These are phyloP conservation scores for Diogma glabrata DNA, from an alignment of 2,888 invertebrate species.

Conservation along the genomic window DNA sequence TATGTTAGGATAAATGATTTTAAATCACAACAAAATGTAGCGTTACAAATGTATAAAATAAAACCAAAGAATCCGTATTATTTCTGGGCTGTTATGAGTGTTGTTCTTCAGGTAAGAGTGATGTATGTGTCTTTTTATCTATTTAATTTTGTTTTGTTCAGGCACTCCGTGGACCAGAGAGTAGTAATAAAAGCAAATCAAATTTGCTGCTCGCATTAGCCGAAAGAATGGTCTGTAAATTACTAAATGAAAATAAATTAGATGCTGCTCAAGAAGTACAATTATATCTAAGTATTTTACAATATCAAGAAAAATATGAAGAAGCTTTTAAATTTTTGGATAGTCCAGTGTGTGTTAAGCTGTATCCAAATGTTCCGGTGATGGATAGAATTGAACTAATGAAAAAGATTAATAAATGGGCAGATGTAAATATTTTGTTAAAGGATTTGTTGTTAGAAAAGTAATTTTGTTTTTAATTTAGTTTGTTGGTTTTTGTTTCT, in stretches of 20 bases:
- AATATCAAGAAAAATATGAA: conserved; percentile 66
- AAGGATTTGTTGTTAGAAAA: conserved; percentile 62
- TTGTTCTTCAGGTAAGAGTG: conserved; percentile 70
- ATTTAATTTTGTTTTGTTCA: conserved; percentile 14
- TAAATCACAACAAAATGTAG: conserved; percentile 80
- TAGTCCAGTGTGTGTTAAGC: conserved; percentile 55
- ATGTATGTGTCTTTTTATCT: background rate
- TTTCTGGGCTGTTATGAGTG: conserved; percentile 97
- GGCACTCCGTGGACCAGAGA: conserved; percentile 38
- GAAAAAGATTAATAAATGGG: conserved; percentile 61
- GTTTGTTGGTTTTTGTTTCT: conserved; percentile 15
- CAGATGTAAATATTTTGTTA: conserved; percentile 58
- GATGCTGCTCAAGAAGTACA: conserved; percentile 91
- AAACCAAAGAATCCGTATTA: conserved; percentile 93
- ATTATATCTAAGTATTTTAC: conserved; percentile 77
- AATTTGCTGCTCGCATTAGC: conserved; percentile 75
- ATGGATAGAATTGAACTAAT: conserved; percentile 63
- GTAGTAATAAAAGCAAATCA: conserved; percentile 43
- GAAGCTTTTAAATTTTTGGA: conserved; percentile 74
- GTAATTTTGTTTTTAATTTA: conserved; percentile 41
- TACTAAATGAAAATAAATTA: conserved; percentile 73
- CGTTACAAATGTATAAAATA: conserved; percentile 80
- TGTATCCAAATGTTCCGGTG: conserved; percentile 55
- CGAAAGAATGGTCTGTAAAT: conserved; percentile 87
- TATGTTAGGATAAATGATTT: conserved; percentile 85